These are phyloP conservation scores for Numida meleagris DNA, from an alignment of 2,113 vertebrate genomes.

Conservation along the genomic window DNA sequence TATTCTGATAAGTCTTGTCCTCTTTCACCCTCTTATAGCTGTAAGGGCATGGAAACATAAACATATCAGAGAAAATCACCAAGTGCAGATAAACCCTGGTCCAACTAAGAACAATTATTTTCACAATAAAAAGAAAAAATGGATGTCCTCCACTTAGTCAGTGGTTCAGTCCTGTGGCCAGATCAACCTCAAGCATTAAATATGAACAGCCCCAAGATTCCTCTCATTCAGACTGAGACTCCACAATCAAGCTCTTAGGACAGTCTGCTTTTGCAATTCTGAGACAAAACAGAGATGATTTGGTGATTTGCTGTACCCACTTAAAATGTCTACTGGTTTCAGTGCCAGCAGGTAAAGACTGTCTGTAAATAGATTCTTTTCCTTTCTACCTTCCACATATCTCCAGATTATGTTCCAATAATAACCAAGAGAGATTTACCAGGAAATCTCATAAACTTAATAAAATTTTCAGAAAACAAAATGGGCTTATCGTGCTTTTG, in stretches of 20 bases:
- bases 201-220: background rate
- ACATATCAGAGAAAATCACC: background rate
- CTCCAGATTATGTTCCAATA: background rate
- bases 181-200: background rate
- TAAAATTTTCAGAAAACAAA: background rate
- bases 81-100: background rate
- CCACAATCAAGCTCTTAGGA: background rate
- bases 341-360: background rate
- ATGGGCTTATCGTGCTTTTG: background rate
- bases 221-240: background rate
- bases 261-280: background rate
- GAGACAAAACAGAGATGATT: background rate
- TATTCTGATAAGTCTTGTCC: background rate
- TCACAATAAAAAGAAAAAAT: background rate
- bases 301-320: background rate
- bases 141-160: background rate
- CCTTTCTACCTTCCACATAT: background rate
- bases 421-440: slow-evolving; percentile 30
- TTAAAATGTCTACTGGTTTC: background rate
- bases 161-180: background rate
- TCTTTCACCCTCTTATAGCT: background rate
- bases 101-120: background rate
- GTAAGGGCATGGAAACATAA: background rate
- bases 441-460: background rate
- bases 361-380: background rate